Percentiles rank a stretch among this genome's conserved stretches.
phyloP scores from a whole-genome alignment of 2,113 vertebrate species.

The Indri indri region DNA sequence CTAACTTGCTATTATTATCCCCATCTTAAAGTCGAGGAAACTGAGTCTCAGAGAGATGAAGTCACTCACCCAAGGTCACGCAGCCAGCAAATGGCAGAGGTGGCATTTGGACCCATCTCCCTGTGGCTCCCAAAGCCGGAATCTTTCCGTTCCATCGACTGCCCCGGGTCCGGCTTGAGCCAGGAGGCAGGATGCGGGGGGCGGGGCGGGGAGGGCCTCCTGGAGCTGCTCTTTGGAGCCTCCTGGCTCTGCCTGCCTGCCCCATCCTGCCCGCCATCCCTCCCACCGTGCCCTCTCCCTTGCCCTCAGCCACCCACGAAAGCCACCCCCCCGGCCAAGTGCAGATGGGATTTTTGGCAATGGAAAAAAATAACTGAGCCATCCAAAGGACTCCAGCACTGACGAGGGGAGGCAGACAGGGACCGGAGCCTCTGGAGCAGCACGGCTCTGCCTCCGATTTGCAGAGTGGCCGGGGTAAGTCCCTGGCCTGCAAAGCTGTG shows the following conservation, averaged over 20 bases:
- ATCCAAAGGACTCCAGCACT: background rate
- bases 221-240: background rate
- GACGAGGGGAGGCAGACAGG: background rate
- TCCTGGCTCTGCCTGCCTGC: background rate
- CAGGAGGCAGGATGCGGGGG: background rate
- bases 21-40: background rate
- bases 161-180: too few species aligned
- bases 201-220: too few species aligned
- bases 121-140: background rate
- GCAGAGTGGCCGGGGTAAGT: background rate
- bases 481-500: background rate
- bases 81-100: background rate
- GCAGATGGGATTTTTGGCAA: background rate
- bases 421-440: fast-evolving
- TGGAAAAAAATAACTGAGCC: background rate
- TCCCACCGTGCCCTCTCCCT: background rate
- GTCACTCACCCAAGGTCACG: background rate
- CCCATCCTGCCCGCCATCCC: background rate
- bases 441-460: background rate
- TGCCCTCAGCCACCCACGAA: fast-evolving
- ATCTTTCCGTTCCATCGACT: background rate
- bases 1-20: background rate
- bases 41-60: background rate
- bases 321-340: background rate
- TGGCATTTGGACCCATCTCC: background rate